Evolutionary conservation across 2,113 vertebrate species (phyloP), one percentile per base, ranked within the genome.

Genomic region (Cichladusa arquata): DNA sequence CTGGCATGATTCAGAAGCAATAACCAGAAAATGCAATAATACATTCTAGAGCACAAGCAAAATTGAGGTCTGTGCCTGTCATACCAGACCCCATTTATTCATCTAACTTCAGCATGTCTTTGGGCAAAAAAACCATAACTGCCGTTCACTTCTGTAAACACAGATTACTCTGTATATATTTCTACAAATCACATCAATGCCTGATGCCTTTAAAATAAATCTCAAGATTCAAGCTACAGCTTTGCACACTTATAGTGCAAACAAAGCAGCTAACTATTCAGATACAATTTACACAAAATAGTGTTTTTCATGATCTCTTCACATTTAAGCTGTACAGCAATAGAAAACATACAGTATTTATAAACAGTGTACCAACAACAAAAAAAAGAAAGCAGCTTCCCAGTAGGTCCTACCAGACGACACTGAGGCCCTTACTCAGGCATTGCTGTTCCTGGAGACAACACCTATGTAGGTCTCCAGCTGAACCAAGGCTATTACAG

Each of bases 371-470:
- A 62, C 5, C 9, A 42, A 31, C 16, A 61, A 48, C 8, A 42
- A 36, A 44, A 29, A 44, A 20, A 20, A 62, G 58, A 14, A 25
- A 17, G 70, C 13, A 58, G 50, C 13, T 73, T 85, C 67, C 44
- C 25, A 38, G 5, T 1, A 76, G 38, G 33, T 45, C 5, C 0
- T 19, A 44, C 20, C 8, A 38, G 61, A 11, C 28, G 78, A 5
- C 7, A 66, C 28, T 9, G 9, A 65, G 28, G 38, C 25, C 42
- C 45, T 51, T 20, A 18, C 8, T 29, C 10, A 48, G 42, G 24
- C 23, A 8, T 0, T 42, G 45, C 25, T 61, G 2, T 33, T 74
- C 1, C 2, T 3, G 0, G 23, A 38, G 11, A 20, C 36, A 22
- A 38, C 6, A 45, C 12, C 25, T 33, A 33, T 2, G 0, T 4